Evolutionary conservation across 2,113 vertebrate genomes (phyloP).

Genomic region (Merops nubicus): DNA sequence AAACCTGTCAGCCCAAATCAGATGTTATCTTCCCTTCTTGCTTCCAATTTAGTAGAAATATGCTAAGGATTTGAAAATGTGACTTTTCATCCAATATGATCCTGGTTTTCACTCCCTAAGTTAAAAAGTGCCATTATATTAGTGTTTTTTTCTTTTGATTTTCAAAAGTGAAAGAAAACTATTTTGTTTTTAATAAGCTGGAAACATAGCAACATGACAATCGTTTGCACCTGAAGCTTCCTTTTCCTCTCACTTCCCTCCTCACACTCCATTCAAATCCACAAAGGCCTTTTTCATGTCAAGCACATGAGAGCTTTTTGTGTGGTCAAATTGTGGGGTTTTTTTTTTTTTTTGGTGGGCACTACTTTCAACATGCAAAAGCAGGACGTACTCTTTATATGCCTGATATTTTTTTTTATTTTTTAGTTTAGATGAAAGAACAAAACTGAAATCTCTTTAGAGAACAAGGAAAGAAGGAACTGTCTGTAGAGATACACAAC

Average conservation of each 20-base stretch:
- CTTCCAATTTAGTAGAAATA: background rate
- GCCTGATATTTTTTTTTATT: too few species aligned
- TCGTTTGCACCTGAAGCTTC: background rate
- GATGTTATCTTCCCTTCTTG: background rate
- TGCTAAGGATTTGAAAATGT: slow-evolving; percentile 3
- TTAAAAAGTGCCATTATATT: background rate
- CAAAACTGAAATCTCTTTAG: background rate
- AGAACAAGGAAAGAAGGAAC: background rate
- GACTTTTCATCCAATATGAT: background rate
- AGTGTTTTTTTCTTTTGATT: background rate
- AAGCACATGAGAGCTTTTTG: background rate
- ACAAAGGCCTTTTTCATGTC: background rate
- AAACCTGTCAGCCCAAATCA: slow-evolving; percentile 37
- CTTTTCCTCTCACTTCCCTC: background rate
- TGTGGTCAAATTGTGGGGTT: background rate
- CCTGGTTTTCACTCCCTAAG: background rate
- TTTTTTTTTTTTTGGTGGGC: background rate
- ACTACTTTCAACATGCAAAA: background rate
- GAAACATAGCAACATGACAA: background rate
- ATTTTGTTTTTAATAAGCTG: background rate
- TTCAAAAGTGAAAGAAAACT: background rate
- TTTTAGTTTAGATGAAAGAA: background rate
- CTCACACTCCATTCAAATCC: background rate
- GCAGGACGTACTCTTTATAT: background rate
- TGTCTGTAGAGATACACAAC: background rate